These are phyloP conservation scores for Agapornis canus DNA, from an alignment of 2,797 vertebrate genomes.

Conservation along the genomic window DNA sequence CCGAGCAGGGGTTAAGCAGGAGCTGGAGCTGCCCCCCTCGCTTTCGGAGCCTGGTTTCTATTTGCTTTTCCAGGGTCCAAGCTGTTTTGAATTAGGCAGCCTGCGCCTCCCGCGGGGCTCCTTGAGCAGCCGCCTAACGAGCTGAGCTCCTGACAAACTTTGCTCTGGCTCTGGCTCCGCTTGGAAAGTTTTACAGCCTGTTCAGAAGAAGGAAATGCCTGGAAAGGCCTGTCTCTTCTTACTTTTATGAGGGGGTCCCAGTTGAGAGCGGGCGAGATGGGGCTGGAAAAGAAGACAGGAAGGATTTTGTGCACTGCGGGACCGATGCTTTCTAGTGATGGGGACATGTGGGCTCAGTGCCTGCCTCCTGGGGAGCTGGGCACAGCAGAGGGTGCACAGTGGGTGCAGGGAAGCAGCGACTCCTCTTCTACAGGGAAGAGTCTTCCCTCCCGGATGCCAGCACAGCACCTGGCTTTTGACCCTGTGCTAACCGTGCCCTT, in stretches of 20 bases:
- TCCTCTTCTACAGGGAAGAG: neutral
- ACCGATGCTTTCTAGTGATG: neutral
- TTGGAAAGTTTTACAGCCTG: slow-evolving; percentile 73
- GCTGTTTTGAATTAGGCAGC: slow-evolving; percentile 71
- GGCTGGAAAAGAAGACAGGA: slow-evolving; percentile 2
- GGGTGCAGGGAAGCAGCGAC: neutral
- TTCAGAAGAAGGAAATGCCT: slow-evolving; percentile 74
- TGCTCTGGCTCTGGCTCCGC: slow-evolving; percentile 51
- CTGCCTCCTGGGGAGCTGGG: neutral
- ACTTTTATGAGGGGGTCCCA: slow-evolving; percentile 67
- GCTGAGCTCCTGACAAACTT: slow-evolving; percentile 71
- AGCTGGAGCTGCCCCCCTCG: neutral
- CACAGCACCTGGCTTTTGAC: neutral
- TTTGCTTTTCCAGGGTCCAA: slow-evolving; percentile 68
- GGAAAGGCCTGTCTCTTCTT: slow-evolving; percentile 66
- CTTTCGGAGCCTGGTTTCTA: slow-evolving; percentile 44
- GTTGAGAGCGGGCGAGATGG: neutral
- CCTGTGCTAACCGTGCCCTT: neutral
- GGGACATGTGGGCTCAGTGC: accelerated
- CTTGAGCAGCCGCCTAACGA: slow-evolving; percentile 69
- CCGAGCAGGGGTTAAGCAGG: neutral
- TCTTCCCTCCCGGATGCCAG: neutral
- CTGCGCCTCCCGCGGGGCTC: slow-evolving; percentile 53
- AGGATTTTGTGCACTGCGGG: neutral
- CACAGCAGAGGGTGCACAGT: accelerated